Base-by-base conservation (phyloP, 2,113 vertebrate species). In the Nesogale talazaci region DNA sequence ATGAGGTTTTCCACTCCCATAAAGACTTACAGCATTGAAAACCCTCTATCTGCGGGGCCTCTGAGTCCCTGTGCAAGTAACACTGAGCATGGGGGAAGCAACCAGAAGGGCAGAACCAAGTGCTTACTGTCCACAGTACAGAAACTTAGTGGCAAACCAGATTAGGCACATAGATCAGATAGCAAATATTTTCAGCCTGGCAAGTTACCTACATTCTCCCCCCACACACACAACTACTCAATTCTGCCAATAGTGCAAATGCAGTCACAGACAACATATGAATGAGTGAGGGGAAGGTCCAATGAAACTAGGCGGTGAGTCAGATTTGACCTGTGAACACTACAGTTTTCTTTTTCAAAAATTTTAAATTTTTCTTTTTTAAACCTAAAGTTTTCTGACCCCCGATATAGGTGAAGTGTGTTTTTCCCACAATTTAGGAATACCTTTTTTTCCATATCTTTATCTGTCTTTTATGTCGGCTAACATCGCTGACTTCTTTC, bases 401-500 rank as follows among this genome's bases (percentile, higher is more conserved):
- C 17, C 31, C 85, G 46, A 91, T 6, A 40, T 52, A 7, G 46
- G 82, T 52, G 1, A 74, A 56, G 3, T 83, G 10, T 80, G 56
- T 61, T 87, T 89, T 90, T 52, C 63, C 38, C 89, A 90, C 5
- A 88, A 59, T 94, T 72, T 70, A 76, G 42, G 65, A 87, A 63
- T 67, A 95, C 23, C 86, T 89, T 52, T 52, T 52, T 10, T 10
- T 67, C 27, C 25, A 16, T 2, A 12, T 78, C 27, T 63, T 82
- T 40, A 34, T 25, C 31, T 90, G 34, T 6, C 56, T 84, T 93
- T 94, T 67, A 89, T 25, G 23, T 93, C 75, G 79, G 38, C 22
- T 88, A 77, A 96, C 36, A 88, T 36, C 82, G 82, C 57, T 88
- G 57, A 95, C 82, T 85, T 93, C 46, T 72, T 94, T 80, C 93